Evolutionary conservation across 37 sponge, comb jelly and placozoan genomes (phyloP).

Genomic region (Spongia lamella): DNA sequence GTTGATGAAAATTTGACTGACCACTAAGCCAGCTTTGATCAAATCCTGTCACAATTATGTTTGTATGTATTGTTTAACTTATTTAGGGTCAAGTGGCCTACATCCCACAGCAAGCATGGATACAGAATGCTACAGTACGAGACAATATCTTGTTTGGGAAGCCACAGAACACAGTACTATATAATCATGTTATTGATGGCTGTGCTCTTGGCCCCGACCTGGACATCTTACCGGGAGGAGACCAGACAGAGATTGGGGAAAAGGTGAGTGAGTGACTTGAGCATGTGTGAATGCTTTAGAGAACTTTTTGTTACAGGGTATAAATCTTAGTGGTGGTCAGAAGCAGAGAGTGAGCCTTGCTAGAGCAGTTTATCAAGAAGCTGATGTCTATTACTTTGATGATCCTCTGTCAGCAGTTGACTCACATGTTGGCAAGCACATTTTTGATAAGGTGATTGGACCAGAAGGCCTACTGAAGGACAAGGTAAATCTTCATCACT

Average conservation of each 20-base stretch:
- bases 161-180: conserved; percentile 35
- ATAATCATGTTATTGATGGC: conserved; percentile 53
- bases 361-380: conserved; percentile 93
- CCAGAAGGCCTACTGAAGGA: conserved; percentile 89
- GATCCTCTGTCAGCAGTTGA: conserved; percentile 98
- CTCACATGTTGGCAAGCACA: conserved; percentile 98
- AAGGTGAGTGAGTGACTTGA: too few relatives aligned
- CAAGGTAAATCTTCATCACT: conserved; percentile 60
- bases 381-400: conserved; percentile 92
- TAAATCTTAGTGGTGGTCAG: conserved; percentile 99
- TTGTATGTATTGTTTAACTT: neutral
- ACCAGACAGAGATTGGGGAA: conserved; percentile 98
- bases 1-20: too few relatives aligned
- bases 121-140: conserved; percentile 91
- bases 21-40: too few relatives aligned
- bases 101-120: conserved; percentile 98
- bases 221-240: conserved; percentile 94
- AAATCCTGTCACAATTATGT: neutral
- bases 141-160: conserved; percentile 95
- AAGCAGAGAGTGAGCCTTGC: conserved; percentile 98
- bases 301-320: conserved; percentile 64
- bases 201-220: conserved; percentile 96
- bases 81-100: conserved; percentile 89
- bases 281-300: neutral
- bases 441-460: conserved; percentile 96